Percentiles rank a stretch among this genome's conserved stretches.
These are phyloP conservation scores for Dyspetes luteomarginatus DNA, from an alignment of 2,888 invertebrate species.

Conservation along the genomic window DNA sequence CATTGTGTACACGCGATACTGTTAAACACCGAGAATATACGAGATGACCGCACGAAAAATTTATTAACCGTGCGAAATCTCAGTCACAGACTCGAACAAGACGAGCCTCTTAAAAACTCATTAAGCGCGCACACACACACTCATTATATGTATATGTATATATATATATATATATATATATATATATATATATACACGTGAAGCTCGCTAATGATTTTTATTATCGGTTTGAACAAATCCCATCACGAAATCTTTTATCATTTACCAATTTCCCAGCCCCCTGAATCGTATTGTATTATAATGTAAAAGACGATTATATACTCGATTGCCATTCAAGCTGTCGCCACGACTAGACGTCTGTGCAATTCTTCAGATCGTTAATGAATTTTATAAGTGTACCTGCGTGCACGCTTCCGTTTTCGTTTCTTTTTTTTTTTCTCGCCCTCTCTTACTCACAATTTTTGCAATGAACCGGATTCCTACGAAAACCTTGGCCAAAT, in stretches of 20 bases:
- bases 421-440: neutral
- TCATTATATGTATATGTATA: no score
- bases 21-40: slow-evolving; percentile 1
- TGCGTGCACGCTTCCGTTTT: neutral
- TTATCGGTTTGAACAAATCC: slow-evolving; percentile 25
- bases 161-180: neutral
- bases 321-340: neutral
- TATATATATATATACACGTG: neutral
- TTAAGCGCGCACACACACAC: slow-evolving; percentile 34
- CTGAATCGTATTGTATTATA: slow-evolving; percentile 11
- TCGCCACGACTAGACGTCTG: neutral
- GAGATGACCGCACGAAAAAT: slow-evolving; percentile 16
- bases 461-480: neutral
- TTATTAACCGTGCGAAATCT: slow-evolving; percentile 49
- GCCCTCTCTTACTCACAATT: neutral
- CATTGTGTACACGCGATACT: slow-evolving; percentile 34
- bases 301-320: slow-evolving; percentile 33
- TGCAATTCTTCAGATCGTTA: neutral
- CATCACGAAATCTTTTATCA: slow-evolving; percentile 48
- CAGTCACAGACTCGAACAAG: slow-evolving; percentile 22
- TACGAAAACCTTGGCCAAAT: neutral
- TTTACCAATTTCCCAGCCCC: slow-evolving; percentile 12
- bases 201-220: slow-evolving; percentile 38
- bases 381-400: slow-evolving; percentile 31
- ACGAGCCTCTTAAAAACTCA: slow-evolving; percentile 34